Conservation (phyloP, 2,113 vertebrate genomes). For the Colossoma macropomum region DNA sequence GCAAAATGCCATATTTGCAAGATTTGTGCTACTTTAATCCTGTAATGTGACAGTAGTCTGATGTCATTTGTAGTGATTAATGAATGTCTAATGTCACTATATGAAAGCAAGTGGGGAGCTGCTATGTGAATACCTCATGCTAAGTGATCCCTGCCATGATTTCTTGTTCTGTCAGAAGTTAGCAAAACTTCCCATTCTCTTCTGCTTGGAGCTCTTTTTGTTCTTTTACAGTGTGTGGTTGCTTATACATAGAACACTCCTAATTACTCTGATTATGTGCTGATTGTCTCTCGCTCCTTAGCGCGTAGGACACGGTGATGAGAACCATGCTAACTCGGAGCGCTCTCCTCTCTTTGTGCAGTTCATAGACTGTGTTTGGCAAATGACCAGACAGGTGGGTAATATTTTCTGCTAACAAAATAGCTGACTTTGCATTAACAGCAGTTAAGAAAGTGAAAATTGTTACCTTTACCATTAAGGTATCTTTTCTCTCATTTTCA, state of each 20-base stretch:
- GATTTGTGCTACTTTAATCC: too few species aligned
- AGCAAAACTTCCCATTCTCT: too few species aligned
- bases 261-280: background rate
- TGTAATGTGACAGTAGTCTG: too few species aligned
- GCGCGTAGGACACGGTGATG: conserved; percentile 92
- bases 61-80: background rate
- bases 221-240: too few species aligned
- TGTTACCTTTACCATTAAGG: background rate
- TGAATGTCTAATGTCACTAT: background rate
- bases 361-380: conserved; percentile 98
- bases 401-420: background rate
- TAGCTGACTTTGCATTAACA: too few species aligned
- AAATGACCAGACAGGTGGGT: conserved; percentile 94
- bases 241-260: too few species aligned
- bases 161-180: too few species aligned
- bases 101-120: background rate
- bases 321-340: conserved; percentile 91
- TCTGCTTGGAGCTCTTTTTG: too few species aligned
- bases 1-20: too few species aligned
- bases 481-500: background rate
- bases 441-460: background rate
- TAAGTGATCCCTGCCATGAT: too few species aligned
- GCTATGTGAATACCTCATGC: background rate
- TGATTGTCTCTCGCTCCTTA: conserved; percentile 59
- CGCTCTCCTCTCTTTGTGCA: conserved; percentile 96